Conservation (phyloP, 1,140 invertebrate species). For the Orius insidiosus region DNA sequence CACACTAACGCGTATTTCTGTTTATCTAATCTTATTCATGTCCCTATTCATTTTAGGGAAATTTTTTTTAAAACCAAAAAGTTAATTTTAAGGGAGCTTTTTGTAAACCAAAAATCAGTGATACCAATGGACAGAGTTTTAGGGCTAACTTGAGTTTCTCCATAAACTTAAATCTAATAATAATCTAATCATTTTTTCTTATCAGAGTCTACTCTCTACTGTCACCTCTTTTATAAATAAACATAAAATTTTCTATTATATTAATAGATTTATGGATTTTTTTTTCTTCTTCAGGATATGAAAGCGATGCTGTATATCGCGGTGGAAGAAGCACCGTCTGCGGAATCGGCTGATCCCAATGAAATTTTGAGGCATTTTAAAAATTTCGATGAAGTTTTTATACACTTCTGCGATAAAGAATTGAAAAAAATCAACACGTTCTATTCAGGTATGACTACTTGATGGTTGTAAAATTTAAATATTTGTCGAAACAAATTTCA, state of each 20-base stretch:
- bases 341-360: conserved; percentile 46
- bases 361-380: conserved; percentile 52
- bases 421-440: conserved; percentile 89
- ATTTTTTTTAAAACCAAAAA: no score
- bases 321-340: conserved; percentile 50
- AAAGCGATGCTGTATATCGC: conserved; percentile 54
- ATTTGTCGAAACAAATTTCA: no score
- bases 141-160: no score
- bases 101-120: no score
- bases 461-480: no score
- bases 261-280: conserved; percentile 5
- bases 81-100: no score
- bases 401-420: conserved; percentile 71
- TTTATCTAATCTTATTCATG: no score
- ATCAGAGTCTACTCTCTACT: no score
- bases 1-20: no score
- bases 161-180: neutral
- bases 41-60: no score
- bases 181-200: neutral
- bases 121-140: no score
- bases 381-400: conserved; percentile 72
- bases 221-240: no score
- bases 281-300: conserved; percentile 40
- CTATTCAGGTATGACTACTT: conserved; percentile 82
- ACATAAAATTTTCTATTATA: neutral